Evolutionary conservation across 2,113 vertebrate species (phyloP).

Genomic region (Sturnus vulgaris): DNA sequence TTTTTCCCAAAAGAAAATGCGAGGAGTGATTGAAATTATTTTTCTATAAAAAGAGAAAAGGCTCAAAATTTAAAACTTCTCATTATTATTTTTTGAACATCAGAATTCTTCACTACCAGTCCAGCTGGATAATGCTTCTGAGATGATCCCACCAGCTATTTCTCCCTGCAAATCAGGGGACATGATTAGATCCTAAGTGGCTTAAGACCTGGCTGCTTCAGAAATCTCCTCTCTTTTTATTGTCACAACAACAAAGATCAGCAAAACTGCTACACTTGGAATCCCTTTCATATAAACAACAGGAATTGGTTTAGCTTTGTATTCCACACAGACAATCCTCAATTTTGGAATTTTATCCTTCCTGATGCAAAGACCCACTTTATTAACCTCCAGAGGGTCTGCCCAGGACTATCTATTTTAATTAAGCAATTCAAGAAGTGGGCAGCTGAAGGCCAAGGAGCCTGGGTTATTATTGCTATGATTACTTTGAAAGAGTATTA

Average conservation of each 20-base stretch:
- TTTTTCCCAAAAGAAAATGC: rapidly evolving
- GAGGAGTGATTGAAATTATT: background rate
- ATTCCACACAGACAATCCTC: background rate
- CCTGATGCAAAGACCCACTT: slow-evolving; percentile 3
- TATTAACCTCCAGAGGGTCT: background rate
- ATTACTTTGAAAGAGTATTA: background rate
- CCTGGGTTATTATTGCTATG: background rate
- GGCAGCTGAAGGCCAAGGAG: background rate
- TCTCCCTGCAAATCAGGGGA: background rate
- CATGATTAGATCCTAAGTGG: slow-evolving; percentile 6
- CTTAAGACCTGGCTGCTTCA: background rate
- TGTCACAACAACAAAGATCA: slow-evolving; percentile 27
- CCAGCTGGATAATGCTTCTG: background rate
- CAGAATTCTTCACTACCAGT: background rate
- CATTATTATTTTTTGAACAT: background rate
- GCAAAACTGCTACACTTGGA: background rate
- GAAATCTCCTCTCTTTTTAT: background rate
- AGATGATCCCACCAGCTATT: background rate
- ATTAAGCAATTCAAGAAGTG: background rate
- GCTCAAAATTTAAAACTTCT: background rate
- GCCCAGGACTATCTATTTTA: background rate
- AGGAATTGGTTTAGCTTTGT: background rate
- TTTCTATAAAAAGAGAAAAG: background rate
- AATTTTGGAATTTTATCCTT: slow-evolving; percentile 27
- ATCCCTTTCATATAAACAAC: slow-evolving; percentile 16